Conservation (phyloP, 2,113 vertebrate genomes). For the Ceuthmochares aereus region DNA sequence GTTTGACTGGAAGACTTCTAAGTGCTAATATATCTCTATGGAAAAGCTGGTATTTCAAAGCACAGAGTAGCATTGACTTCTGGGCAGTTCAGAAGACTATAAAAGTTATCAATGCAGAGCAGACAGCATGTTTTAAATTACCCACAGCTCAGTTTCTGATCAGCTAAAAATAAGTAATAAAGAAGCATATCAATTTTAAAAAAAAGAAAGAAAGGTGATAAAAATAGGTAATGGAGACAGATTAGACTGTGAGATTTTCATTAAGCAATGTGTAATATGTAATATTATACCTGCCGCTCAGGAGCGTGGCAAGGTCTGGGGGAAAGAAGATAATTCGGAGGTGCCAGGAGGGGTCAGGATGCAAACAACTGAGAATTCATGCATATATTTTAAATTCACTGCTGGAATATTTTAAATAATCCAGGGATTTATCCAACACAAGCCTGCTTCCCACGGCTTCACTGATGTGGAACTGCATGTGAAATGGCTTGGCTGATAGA, state of each 20-base stretch:
- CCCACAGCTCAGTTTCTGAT: constrained; percentile 12
- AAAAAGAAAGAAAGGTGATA: not conserved
- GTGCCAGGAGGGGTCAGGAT: not conserved
- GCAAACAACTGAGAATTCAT: not conserved
- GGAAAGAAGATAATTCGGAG: constrained; percentile 46
- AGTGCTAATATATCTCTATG: constrained; percentile 17
- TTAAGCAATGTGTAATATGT: not conserved
- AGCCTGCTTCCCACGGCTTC: not conserved
- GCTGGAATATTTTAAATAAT: constrained; percentile 37
- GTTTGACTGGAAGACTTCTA: constrained; percentile 39
- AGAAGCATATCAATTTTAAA: constrained; percentile 10
- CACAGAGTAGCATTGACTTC: constrained; percentile 15
- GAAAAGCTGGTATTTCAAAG: constrained; percentile 50
- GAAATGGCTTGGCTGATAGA: not conserved
- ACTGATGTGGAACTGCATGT: not conserved
- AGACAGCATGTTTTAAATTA: constrained; percentile 50
- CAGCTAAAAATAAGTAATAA: constrained; percentile 48
- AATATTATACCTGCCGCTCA: constrained; percentile 15
- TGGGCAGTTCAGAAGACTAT: not conserved
- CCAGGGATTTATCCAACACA: constrained; percentile 14
- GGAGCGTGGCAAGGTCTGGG: not conserved
- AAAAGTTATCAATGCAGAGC: constrained; percentile 58
- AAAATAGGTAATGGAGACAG: constrained; percentile 27
- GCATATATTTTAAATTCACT: constrained; percentile 30
- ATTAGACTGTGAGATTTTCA: constrained; percentile 37